Evolutionary conservation across 35 echinoderm and acorn worm species (phyloP).

Genomic region (Patiria miniata): DNA sequence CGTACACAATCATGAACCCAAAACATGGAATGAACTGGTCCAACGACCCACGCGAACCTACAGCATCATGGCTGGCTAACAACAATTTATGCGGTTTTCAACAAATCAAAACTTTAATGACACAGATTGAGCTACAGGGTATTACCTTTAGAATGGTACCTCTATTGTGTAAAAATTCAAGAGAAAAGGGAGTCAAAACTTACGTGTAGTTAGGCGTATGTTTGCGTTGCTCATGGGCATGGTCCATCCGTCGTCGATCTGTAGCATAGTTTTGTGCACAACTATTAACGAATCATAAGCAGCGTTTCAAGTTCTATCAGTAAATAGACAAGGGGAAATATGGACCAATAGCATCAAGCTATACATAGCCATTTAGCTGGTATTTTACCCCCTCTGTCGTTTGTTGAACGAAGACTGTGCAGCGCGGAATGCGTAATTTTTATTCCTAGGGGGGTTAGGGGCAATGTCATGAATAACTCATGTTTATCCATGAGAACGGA

Average conservation of each 20-base stretch:
- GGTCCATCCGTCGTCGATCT: not conserved
- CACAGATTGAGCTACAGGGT: not conserved
- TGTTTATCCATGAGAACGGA: no score
- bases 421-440: not conserved
- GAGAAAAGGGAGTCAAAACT: constrained; percentile 1
- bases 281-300: not conserved
- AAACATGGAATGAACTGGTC: no score
- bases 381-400: not conserved
- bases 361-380: constrained; percentile 1
- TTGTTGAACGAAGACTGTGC: not conserved
- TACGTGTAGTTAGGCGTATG: not conserved
- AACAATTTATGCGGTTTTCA: no score
- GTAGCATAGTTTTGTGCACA: constrained; percentile 1
- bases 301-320: no score
- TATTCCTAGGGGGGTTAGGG: no score
- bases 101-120: not conserved
- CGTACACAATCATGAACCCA: no score
- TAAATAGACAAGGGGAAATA: not conserved
- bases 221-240: not conserved
- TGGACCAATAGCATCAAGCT: constrained; percentile 1
- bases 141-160: not conserved
- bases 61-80: no score
- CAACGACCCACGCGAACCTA: no score
- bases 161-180: not conserved
- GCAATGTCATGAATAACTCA: no score